These are phyloP conservation scores for Drosophila fulvimacula DNA, from an alignment of 2,888 invertebrate species.

Conservation along the genomic window DNA sequence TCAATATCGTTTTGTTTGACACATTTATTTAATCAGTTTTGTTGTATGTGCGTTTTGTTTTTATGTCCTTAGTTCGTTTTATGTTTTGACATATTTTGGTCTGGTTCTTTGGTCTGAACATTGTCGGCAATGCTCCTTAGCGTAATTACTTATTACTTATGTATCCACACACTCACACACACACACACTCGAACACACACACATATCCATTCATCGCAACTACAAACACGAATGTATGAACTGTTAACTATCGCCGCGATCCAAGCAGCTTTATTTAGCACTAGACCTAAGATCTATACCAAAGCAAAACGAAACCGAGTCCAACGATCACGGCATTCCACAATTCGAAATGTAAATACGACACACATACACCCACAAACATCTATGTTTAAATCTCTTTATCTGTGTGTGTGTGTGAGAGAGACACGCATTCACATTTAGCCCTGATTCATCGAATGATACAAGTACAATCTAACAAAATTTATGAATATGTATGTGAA, in stretches of 20 bases:
- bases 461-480: slow-evolving; percentile 50
- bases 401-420: slow-evolving; percentile 5
- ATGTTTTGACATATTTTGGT: slow-evolving; percentile 64
- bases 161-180: slow-evolving; percentile 50
- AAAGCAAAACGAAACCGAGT: slow-evolving; percentile 38
- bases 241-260: slow-evolving; percentile 68
- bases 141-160: slow-evolving; percentile 68
- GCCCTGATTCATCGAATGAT: slow-evolving; percentile 33
- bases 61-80: slow-evolving; percentile 64
- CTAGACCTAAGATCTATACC: slow-evolving; percentile 60
- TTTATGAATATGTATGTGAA: slow-evolving; percentile 58
- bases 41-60: slow-evolving; percentile 77
- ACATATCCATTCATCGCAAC: slow-evolving; percentile 19
- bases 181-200: slow-evolving; percentile 25
- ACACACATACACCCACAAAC: slow-evolving; percentile 18
- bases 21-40: slow-evolving; percentile 64
- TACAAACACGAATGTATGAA: slow-evolving; percentile 52
- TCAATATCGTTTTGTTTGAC: slow-evolving; percentile 53
- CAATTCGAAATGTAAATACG: slow-evolving; percentile 59
- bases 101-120: slow-evolving; percentile 79
- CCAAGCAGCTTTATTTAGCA: slow-evolving; percentile 71
- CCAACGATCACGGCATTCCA: slow-evolving; percentile 53
- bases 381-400: background rate
- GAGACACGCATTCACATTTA: slow-evolving; percentile 12
- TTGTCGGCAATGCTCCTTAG: slow-evolving; percentile 77